A percentile compares a stretch with the other conserved stretches of the same genome.
Evolutionary conservation across 2,113 vertebrate species (phyloP).

Genomic region (Cyanistes caeruleus): DNA sequence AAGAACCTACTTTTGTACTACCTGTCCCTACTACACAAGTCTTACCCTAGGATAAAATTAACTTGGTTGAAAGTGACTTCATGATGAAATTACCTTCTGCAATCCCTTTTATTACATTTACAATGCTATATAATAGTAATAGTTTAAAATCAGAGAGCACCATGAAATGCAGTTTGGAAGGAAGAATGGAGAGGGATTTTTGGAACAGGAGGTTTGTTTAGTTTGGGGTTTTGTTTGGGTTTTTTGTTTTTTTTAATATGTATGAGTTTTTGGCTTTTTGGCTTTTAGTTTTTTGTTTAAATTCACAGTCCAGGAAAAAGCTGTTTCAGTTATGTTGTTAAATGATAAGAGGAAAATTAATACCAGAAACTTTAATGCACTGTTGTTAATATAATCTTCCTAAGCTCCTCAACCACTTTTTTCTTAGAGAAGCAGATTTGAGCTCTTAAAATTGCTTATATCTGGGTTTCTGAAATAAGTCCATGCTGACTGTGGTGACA

Average conservation of each 20-base stretch:
- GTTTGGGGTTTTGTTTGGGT: neutral
- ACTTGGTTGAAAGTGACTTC: neutral
- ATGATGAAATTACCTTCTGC: neutral
- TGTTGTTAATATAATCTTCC: neutral
- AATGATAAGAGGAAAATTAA: neutral
- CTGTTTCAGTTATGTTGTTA: neutral
- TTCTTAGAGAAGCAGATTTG: neutral
- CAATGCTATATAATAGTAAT: neutral
- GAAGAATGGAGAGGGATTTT: neutral
- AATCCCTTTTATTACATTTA: neutral
- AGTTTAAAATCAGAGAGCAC: neutral
- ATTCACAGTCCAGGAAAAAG: neutral
- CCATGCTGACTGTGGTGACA: neutral
- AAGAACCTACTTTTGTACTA: neutral
- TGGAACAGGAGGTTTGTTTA: fast-evolving
- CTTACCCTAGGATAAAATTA: neutral
- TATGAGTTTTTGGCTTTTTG: neutral
- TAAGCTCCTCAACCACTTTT: neutral
- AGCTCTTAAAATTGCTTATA: neutral
- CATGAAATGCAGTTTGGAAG: neutral
- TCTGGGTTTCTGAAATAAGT: neutral
- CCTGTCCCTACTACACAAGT: neutral
- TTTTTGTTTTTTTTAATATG: neutral
- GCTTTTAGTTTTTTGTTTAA: neutral
- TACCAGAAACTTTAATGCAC: neutral